Base-by-base conservation (phyloP, 2,888 invertebrate species). In the Volucella inflata region DNA sequence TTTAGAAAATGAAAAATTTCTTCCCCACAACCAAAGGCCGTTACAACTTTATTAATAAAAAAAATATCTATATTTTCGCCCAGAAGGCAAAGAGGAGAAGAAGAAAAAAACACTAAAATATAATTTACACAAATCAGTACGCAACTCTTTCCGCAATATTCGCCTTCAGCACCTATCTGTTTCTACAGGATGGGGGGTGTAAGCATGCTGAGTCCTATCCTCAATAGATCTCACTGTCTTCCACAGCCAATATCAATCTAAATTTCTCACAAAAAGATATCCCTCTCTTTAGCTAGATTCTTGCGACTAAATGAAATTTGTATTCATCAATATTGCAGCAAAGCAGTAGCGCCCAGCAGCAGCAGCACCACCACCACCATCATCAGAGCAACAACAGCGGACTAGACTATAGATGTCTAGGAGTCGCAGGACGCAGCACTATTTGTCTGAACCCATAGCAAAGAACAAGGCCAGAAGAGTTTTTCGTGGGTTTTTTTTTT, bases 281-380 rank as follows among this genome's bases (percentile, higher is more conserved):
- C 57, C 60, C 70, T 46, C 14, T 50, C 44, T 46, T 16, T 16
- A 40, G 44, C 14, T 59, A 21, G 48, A 62, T 74, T 12, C 62
- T 38, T 59, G 70, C 55, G 75, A 84, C 80, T 84, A 80, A 84
- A 84, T 84, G 75, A 84, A 84, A 84, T 84, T 84, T 80, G 75
- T 80, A 84, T 84, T 84, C 83, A 74, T 83, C 83, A 83, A 83
- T 83, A 83, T 83, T 79, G 75, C 74, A 70, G 8, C 14, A 30
- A 70, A 64, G 60, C 65, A 79, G 53, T 60, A 65, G 59, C 30
- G 30, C 30, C 30, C 30, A 30, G 30, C 30, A 30, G 6, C 30
- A 30, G 30, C 30, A 30, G 30, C 30, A 30, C 30, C 30, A 30
- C 6, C 30, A 30, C 4, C 30, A 30, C 6, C 30, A 30, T 6